phyloP scores from a whole-genome alignment of 2,113 vertebrate species.

The Dinomys branickii region DNA sequence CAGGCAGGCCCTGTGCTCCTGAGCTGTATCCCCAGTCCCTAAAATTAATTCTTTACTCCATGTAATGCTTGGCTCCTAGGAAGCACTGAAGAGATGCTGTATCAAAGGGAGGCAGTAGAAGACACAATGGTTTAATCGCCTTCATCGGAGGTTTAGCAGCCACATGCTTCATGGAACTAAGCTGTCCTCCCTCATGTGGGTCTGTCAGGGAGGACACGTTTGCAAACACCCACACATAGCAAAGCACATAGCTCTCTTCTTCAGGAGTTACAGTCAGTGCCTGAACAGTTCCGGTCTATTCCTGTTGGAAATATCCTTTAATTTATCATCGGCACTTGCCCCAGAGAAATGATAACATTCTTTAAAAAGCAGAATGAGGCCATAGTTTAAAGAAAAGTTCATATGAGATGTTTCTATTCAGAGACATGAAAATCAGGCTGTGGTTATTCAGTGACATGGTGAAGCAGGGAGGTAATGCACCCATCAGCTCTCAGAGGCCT shows the following conservation, averaged over 20 bases:
- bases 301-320: background rate
- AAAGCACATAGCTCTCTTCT: background rate
- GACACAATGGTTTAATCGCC: background rate
- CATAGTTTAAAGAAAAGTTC: background rate
- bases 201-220: background rate
- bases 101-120: background rate
- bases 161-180: background rate
- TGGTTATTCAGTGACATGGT: background rate
- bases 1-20: too few species aligned
- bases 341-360: background rate
- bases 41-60: background rate
- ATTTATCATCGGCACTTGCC: background rate
- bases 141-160: background rate
- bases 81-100: background rate
- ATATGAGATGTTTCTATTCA: constrained; percentile 18
- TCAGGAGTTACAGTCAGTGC: background rate
- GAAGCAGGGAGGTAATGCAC: background rate
- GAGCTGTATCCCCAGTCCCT: too few species aligned
- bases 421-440: constrained; percentile 29
- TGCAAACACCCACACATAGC: background rate
- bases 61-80: background rate
- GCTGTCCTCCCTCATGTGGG: background rate
- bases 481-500: constrained; percentile 44
- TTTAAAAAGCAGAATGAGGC: background rate
- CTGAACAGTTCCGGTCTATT: constrained; percentile 6